Percentiles rank a stretch among this genome's conserved stretches.
Evolutionary conservation across 2,888 invertebrate species (phyloP).

Genomic region (Dicyrtomina minuta): DNA sequence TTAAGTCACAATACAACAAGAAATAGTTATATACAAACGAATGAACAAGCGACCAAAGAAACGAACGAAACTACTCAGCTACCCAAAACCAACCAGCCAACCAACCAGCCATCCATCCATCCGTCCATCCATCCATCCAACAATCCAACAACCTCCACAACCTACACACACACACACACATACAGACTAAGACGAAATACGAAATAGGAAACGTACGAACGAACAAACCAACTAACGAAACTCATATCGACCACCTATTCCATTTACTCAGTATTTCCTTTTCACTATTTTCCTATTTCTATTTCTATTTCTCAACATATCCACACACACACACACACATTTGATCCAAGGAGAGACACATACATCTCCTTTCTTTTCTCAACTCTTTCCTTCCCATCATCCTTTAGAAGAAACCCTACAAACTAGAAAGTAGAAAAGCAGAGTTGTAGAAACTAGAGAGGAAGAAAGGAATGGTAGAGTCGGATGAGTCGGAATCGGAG

Average conservation of each 20-base stretch:
- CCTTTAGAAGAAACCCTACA: too few relatives aligned
- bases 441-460: too few relatives aligned
- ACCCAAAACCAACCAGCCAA: neutral
- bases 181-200: neutral
- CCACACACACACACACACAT: too few relatives aligned
- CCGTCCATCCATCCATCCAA: neutral
- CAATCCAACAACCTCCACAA: neutral
- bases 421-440: too few relatives aligned
- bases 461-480: too few relatives aligned
- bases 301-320: neutral
- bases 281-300: slow-evolving; percentile 8
- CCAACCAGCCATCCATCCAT: neutral
- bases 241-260: slow-evolving; percentile 22
- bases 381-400: too few relatives aligned
- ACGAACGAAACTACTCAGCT: neutral
- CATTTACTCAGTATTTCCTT: too few relatives aligned
- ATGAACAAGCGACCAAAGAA: neutral
- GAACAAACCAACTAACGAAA: slow-evolving; percentile 4
- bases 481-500: too few relatives aligned
- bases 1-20: slow-evolving; percentile 24
- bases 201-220: neutral
- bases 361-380: slow-evolving; percentile 8
- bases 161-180: neutral
- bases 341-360: slow-evolving; percentile 19
- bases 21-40: slow-evolving; percentile 18